Evolutionary conservation across 2,797 vertebrate genomes (phyloP), one percentile per base, ranked within the genome.

Genomic region (Peromyscus attwateri): DNA sequence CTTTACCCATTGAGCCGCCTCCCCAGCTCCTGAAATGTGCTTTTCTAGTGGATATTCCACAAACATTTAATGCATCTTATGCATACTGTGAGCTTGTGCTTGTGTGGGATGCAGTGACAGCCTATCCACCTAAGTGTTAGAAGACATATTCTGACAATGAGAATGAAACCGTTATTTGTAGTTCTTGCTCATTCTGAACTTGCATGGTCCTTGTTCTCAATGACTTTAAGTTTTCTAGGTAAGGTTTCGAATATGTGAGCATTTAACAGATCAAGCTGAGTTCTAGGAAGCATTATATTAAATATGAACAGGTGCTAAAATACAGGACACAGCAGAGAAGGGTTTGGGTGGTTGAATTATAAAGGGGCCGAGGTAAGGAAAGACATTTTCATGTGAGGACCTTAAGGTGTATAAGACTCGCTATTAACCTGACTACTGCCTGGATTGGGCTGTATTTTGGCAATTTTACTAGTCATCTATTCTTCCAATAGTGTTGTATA

Each of bases 201-300:
- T 17, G 16, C 1, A 9, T 31, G 25, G 37, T 66, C 16, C 43
- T 40, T 84, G 4, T 29, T 87, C 49, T 94, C 40, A 82, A 1
- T 62, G 55, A 81, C 0, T 23, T 92, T 27, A 62, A 25, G 8
- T 68, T 46, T 92, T 84, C 1, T 73, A 23, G 27, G 66, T 66
- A 95, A 92, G n/a, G 7, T 55, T 77, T 95, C n/a, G 87, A 29
- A 77, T 84, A 87, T 40, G 10, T 1, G 60, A 83, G 71, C 85
- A 87, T 66, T 66, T 66, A 79, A n/a, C 88, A 92, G 46, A 46
- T 81, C 40, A 31, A 64, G 17, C 29, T 71, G 87, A 94, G 11
- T 68, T 84, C 88, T 68, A 92, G 60, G 90, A 93, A 92, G 10
- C 7, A 13, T 76, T 76, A 21, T 43, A 55, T 55, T 81, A 37